phyloP scores from a whole-genome alignment of 2,797 vertebrate species.

The Chaetophractus vellerosus region DNA sequence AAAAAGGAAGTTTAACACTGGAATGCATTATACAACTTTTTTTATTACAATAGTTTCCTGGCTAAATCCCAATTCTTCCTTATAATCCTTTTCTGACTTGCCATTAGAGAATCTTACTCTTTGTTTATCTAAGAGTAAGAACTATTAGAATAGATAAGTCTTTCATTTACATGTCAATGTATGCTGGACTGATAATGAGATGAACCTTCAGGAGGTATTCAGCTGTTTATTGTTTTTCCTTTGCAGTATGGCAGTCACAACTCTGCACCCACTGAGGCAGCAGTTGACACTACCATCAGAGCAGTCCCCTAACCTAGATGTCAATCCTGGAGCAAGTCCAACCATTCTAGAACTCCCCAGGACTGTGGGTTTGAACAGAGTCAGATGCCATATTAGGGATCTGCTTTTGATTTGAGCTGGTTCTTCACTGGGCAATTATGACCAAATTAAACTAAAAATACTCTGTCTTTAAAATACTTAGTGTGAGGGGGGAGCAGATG shows the following conservation, averaged over 20 bases:
- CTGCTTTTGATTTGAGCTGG: constrained; percentile 45
- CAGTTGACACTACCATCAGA: neutral
- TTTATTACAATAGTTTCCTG: neutral
- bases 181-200: neutral
- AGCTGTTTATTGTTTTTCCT: neutral
- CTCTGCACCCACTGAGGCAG: neutral
- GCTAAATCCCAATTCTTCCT: neutral
- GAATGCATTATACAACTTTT: neutral
- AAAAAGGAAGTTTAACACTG: neutral
- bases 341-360: neutral
- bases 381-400: neutral
- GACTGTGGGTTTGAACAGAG: neutral
- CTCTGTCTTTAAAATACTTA: constrained; percentile 55
- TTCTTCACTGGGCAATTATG: constrained; percentile 43
- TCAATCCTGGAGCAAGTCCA: neutral
- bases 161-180: neutral
- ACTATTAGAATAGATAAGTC: neutral
- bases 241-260: neutral
- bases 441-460: constrained; percentile 55
- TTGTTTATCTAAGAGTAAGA: neutral
- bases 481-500: too few species aligned
- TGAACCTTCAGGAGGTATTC: neutral
- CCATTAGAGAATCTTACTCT: neutral
- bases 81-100: neutral
- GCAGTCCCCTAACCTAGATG: neutral